phyloP scores from a whole-genome alignment of 2,113 vertebrate genomes.

The Paramisgurnus dabryanus region DNA sequence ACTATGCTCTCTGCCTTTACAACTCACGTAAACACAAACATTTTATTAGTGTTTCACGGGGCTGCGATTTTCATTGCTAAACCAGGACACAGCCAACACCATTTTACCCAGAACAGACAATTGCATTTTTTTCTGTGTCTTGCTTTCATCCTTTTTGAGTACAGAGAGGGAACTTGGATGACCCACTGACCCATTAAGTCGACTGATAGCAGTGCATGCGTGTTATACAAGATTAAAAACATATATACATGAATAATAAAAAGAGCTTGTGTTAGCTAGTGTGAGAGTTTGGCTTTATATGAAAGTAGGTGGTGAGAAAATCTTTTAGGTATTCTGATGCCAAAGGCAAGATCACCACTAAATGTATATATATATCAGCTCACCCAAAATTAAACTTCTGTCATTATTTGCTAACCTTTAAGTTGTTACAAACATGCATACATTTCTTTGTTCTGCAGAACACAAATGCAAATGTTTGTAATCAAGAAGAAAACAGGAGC shows the following conservation, averaged over 20 bases:
- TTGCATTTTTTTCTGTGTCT: slow-evolving; percentile 1
- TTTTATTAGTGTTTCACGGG: slow-evolving; percentile 47
- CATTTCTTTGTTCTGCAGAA: too few relatives aligned
- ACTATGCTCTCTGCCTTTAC: slow-evolving; percentile 24
- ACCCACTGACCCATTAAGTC: slow-evolving; percentile 57
- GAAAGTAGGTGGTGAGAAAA: too few relatives aligned
- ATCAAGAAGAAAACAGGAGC: too few relatives aligned
- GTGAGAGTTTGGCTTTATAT: background rate
- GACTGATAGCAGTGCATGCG: slow-evolving; percentile 54
- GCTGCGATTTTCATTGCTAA: slow-evolving; percentile 52
- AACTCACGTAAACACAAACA: slow-evolving; percentile 35
- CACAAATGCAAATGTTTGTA: too few relatives aligned
- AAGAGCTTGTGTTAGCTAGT: background rate
- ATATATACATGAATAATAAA: background rate
- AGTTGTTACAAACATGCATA: too few relatives aligned
- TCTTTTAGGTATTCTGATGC: too few relatives aligned
- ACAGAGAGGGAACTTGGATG: slow-evolving; percentile 50
- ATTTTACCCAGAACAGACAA: slow-evolving; percentile 24
- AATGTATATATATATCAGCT: too few relatives aligned
- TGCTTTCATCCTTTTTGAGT: slow-evolving; percentile 39
- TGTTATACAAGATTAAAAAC: slow-evolving; percentile 36
- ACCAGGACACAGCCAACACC: slow-evolving; percentile 44
- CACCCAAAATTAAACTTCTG: too few relatives aligned
- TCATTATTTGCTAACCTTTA: too few relatives aligned
- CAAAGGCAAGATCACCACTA: too few relatives aligned